Conservation (phyloP, 35 echinoderm and acorn worm species). For the Heliocidaris tuberculata region DNA sequence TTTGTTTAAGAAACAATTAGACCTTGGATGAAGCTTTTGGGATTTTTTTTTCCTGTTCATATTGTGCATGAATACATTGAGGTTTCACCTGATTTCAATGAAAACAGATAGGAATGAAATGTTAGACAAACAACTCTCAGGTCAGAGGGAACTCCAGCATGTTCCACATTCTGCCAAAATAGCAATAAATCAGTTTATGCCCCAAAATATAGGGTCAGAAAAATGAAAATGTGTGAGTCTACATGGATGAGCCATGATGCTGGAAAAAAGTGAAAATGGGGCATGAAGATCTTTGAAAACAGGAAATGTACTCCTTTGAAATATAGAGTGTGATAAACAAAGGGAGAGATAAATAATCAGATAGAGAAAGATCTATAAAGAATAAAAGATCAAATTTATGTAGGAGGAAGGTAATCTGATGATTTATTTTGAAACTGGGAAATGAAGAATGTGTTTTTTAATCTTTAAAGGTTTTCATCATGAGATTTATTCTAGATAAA, state of each 20-base stretch:
- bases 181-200: not conserved
- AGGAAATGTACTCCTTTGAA: too few relatives aligned
- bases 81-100: not conserved
- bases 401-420: not conserved
- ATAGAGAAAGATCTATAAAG: not conserved
- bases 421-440: not conserved
- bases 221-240: not conserved
- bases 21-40: not conserved
- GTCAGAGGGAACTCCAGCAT: not conserved
- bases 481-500: too few relatives aligned
- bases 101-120: not conserved
- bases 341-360: too few relatives aligned
- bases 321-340: too few relatives aligned
- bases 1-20: too few relatives aligned
- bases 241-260: not conserved
- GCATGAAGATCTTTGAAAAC: not conserved
- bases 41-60: too few relatives aligned
- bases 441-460: too few relatives aligned
- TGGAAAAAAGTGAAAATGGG: not conserved
- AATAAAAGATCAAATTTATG: not conserved
- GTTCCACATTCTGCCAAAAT: slow-evolving; percentile 9
- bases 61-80: not conserved
- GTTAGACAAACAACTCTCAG: slow-evolving; percentile 26
- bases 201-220: not conserved
- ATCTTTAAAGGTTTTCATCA: too few relatives aligned